Percentiles rank a stretch among this genome's conserved stretches.
Conservation (phyloP, 2,113 vertebrate genomes). For the Coregonus clupeaformis region DNA sequence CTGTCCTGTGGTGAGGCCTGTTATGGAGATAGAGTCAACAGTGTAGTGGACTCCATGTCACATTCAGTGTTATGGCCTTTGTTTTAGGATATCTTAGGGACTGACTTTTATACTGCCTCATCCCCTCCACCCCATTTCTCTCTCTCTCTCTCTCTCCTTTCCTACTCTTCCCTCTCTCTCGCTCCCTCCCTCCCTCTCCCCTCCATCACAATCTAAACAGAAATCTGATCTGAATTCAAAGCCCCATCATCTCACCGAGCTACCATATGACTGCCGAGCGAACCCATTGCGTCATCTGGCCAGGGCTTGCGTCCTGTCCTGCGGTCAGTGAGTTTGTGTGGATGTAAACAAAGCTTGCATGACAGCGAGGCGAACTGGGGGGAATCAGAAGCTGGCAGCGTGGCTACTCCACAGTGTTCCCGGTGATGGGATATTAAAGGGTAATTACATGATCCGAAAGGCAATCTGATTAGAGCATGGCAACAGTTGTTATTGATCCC, state of each 20-base stretch:
- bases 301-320: constrained; percentile 19
- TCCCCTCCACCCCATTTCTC: constrained; percentile 8
- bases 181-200: neutral
- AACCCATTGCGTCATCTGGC: constrained; percentile 36
- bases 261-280: constrained; percentile 42
- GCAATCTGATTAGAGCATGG: constrained; percentile 66
- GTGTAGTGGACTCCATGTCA: no score
- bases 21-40: no score
- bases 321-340: constrained; percentile 36
- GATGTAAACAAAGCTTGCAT: constrained; percentile 49
- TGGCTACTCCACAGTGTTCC: constrained; percentile 1
- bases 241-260: constrained; percentile 14
- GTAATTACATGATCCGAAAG: constrained; percentile 61
- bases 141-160: constrained; percentile 5
- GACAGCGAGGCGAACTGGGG: constrained; percentile 17
- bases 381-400: constrained; percentile 21
- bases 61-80: neutral
- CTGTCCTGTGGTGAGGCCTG: neutral
- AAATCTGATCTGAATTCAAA: constrained; percentile 40
- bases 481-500: constrained; percentile 66
- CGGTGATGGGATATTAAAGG: constrained; percentile 53
- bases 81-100: neutral
- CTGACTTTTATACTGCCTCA: neutral
- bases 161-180: no score
- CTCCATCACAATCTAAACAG: constrained; percentile 24